Base-by-base conservation (phyloP, 2,113 vertebrate species). In the Anseranas semipalmata region DNA sequence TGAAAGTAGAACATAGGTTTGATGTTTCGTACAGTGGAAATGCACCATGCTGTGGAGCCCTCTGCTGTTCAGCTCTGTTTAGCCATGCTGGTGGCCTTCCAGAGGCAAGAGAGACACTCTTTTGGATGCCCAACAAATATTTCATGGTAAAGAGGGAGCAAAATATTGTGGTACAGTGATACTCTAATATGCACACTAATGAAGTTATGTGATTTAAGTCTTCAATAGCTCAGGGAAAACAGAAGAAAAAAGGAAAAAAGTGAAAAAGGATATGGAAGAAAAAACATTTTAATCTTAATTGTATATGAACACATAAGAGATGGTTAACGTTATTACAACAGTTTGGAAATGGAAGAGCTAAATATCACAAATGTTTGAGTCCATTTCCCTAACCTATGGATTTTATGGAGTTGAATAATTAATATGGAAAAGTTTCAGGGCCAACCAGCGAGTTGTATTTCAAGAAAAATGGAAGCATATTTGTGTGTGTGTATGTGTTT, bases 351-450 rank as follows among this genome's bases (percentile, higher is more conserved):
- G 2, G 14, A 81, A 63, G 45, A 62, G 50, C 56, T 58, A 35
- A 56, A 35, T n/a, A 58, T 4, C 3, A 8, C 4, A 48, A 50
- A 48, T 7, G 0, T 48, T 77, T 77, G 53, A 63, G 5, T 6
- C 1, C 8, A 18, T 10, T 48, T 3, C 3, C 7, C 0, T 4
- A 53, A 35, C 2, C 4, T 53, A 5, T 16, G 14, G 48, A 30
- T 39, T 79, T 83, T 37, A 32, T 18, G 9, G 4, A 58, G 9
- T 6, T 63, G 12, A 75, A 46, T 8, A 81, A 65, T 48, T 48
- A 18, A 14, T 5, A 3, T 33, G 8, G 35, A 84, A 73, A 90
- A 45, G 0, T 24, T 43, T 74, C 32, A 25, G 1, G 67, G 4
- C 2, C 28, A 58, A 39, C 9, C 19, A 25, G 18, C 20, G 21